Conservation (phyloP, 2,888 invertebrate genomes). For the Willowsia nigromaculata region DNA sequence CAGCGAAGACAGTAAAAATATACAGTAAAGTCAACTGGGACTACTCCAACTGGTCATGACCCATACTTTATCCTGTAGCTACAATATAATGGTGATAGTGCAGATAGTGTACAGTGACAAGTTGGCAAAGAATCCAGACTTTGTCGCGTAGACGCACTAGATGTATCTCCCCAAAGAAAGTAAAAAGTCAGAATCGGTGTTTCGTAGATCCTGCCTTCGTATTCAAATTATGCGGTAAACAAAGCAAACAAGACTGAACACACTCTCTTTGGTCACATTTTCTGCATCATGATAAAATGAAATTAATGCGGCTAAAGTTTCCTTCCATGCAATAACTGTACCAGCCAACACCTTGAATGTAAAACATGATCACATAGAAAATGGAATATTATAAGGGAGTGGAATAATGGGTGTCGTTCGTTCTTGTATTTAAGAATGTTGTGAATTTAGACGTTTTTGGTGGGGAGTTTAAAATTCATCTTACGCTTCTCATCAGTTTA, state of each 20-base stretch:
- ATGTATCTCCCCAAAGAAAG: not conserved
- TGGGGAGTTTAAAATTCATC: not conserved
- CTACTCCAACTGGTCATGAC: not conserved
- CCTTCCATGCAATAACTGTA: conserved; percentile 33
- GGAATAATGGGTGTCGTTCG: conserved; percentile 22
- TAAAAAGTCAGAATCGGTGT: not conserved
- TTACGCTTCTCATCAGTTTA: not conserved
- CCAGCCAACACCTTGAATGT: conserved; percentile 48
- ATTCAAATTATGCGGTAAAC: not conserved
- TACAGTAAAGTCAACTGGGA: not conserved
- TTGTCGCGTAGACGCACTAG: not conserved
- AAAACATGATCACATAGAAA: conserved; percentile 15
- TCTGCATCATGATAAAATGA: conserved; percentile 17
- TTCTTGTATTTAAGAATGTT: not conserved
- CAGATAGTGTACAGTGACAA: not conserved
- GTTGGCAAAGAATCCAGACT: not conserved
- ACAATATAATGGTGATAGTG: not conserved
- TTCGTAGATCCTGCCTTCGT: not conserved
- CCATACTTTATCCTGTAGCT: not conserved
- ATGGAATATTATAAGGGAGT: not conserved
- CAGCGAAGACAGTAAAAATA: not conserved
- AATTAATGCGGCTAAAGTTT: conserved; percentile 40
- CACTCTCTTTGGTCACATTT: not conserved
- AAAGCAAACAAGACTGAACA: not conserved
- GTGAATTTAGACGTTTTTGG: not conserved